phyloP scores from a whole-genome alignment of 2,888 invertebrate species.

The Ceraclea dissimilis region DNA sequence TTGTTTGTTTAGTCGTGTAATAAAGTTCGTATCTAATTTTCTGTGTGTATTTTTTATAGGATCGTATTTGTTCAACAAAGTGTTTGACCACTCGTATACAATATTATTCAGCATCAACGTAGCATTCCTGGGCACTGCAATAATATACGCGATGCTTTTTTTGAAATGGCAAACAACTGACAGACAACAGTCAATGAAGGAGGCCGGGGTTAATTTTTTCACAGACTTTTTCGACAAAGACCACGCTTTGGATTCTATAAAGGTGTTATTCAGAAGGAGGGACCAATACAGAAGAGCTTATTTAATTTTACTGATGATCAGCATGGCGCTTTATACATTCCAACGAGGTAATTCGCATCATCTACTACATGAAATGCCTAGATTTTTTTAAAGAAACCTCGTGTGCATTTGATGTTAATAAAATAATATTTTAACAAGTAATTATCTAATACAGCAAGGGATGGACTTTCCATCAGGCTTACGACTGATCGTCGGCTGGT shows the following conservation, averaged over 20 bases:
- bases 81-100: conserved; percentile 58
- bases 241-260: conserved; percentile 56
- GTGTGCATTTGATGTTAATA: no score
- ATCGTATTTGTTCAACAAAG: conserved; percentile 54
- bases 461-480: no score
- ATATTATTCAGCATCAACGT: conserved; percentile 69
- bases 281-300: conserved; percentile 51
- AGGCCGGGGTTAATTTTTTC: conserved; percentile 50
- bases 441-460: no score
- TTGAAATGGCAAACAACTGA: conserved; percentile 65
- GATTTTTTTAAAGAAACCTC: no score
- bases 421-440: no score
- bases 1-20: no score
- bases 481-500: no score
- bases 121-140: conserved; percentile 50
- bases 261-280: conserved; percentile 54
- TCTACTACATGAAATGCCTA: no score
- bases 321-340: conserved; percentile 75
- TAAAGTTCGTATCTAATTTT: no score
- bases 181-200: conserved; percentile 53
- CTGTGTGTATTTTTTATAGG: conserved; percentile 54
- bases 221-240: conserved; percentile 64
- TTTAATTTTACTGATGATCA: conserved; percentile 59
- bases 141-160: conserved; percentile 56
- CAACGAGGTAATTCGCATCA: conserved; percentile 52